Conservation (phyloP, 2,113 vertebrate species). For the Thamnaconus septentrionalis region DNA sequence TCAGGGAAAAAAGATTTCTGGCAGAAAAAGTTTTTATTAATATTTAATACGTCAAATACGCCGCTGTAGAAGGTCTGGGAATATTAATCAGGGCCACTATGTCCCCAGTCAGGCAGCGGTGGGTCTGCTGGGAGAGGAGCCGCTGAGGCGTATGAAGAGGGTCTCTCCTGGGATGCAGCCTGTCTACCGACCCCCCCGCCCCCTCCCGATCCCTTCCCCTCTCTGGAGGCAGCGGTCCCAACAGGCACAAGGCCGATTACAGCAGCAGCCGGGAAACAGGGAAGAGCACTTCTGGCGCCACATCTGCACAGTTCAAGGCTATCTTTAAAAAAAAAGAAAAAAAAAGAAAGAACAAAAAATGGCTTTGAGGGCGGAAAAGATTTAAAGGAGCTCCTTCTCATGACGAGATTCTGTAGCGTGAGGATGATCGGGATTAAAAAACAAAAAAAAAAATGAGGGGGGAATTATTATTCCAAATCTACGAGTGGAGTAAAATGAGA, state of each 20-base stretch:
- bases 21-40: not conserved
- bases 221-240: slow-evolving; percentile 57
- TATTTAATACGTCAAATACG: slow-evolving; percentile 5
- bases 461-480: too few relatives aligned
- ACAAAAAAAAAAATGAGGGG: not conserved
- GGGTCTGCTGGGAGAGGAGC: slow-evolving; percentile 55
- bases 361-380: slow-evolving; percentile 48
- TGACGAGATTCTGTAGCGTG: slow-evolving; percentile 20
- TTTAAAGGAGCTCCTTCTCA: slow-evolving; percentile 53
- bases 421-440: slow-evolving; percentile 42
- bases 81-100: slow-evolving; percentile 46
- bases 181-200: slow-evolving; percentile 10
- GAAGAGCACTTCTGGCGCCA: slow-evolving; percentile 45
- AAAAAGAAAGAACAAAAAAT: not conserved
- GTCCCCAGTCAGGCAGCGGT: slow-evolving; percentile 47
- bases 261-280: slow-evolving; percentile 38
- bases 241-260: slow-evolving; percentile 53
- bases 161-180: slow-evolving; percentile 53
- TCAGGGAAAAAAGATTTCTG: not conserved
- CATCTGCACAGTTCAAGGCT: slow-evolving; percentile 59
- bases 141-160: slow-evolving; percentile 56
- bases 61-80: slow-evolving; percentile 6
- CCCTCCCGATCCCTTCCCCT: slow-evolving; percentile 18
- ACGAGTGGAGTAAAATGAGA: too few relatives aligned
- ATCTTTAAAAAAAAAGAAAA: slow-evolving; percentile 50